These are phyloP conservation scores for Bucco capensis DNA, from an alignment of 2,113 vertebrate species.

Conservation along the genomic window DNA sequence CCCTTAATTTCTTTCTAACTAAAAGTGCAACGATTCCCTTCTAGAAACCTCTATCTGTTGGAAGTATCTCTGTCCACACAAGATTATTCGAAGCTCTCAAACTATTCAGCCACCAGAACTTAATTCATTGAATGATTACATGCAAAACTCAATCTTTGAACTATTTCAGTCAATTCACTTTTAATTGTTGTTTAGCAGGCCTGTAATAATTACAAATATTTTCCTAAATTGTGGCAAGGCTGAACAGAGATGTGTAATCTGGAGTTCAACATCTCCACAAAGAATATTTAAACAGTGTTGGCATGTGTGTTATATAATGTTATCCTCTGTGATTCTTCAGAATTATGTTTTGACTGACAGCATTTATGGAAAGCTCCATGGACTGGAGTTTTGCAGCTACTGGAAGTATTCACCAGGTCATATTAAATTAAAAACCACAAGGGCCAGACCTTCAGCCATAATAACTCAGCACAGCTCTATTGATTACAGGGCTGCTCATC, in stretches of 20 bases:
- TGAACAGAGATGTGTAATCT: neutral
- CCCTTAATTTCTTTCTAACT: neutral
- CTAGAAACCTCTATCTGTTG: neutral
- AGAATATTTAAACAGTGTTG: slow-evolving; percentile 8
- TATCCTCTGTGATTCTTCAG: slow-evolving; percentile 7
- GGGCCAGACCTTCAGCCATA: neutral
- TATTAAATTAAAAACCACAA: neutral
- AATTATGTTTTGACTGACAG: slow-evolving; percentile 8
- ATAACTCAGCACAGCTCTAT: neutral
- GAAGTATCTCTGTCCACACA: neutral
- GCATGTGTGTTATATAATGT: neutral
- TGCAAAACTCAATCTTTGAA: neutral
- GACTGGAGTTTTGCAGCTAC: neutral
- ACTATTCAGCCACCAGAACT: neutral
- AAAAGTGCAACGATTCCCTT: neutral
- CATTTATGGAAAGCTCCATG: neutral
- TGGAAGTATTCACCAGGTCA: neutral
- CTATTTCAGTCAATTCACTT: slow-evolving; percentile 37
- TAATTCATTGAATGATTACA: slow-evolving; percentile 17
- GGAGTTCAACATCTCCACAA: slow-evolving; percentile 8
- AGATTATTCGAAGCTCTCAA: neutral
- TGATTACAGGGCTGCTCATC: neutral
- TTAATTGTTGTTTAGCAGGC: slow-evolving; percentile 22
- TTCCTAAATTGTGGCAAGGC: neutral
- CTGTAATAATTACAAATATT: slow-evolving; percentile 10